Evolutionary conservation across 2,797 vertebrate genomes (phyloP).

Genomic region (Apogon hyalosoma): DNA sequence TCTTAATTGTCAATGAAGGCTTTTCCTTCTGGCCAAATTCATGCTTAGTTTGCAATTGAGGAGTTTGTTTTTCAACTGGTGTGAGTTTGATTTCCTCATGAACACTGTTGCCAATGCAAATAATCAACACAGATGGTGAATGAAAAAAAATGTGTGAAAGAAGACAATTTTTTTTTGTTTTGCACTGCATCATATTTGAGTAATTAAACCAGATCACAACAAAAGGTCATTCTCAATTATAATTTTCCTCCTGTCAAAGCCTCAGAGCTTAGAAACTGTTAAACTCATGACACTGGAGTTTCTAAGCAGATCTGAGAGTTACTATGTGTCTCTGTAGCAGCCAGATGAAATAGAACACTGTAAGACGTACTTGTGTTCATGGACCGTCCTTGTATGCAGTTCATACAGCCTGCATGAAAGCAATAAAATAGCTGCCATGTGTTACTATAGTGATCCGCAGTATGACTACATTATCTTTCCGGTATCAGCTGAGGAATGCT

Average conservation of each 20-base stretch:
- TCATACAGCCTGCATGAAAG: constrained; percentile 24
- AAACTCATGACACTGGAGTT: not conserved
- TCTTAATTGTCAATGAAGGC: not conserved
- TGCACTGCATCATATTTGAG: not conserved
- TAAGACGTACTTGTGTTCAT: constrained; percentile 33
- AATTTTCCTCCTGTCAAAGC: constrained; percentile 24
- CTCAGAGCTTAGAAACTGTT: not conserved
- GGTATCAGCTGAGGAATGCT: constrained; percentile 56
- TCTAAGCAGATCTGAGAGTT: constrained; percentile 1
- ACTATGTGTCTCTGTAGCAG: constrained; percentile 2
- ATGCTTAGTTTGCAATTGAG: not conserved
- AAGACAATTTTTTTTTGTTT: not conserved
- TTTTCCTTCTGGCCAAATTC: not conserved
- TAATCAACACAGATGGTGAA: too few species aligned
- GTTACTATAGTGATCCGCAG: constrained; percentile 40
- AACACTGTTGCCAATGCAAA: too few species aligned
- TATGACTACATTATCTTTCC: constrained; percentile 32
- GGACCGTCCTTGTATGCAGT: constrained; percentile 23
- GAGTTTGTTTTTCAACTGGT: not conserved
- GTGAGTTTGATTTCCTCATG: not conserved
- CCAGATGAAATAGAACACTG: constrained; percentile 25
- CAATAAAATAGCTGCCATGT: constrained; percentile 33
- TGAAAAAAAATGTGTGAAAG: too few species aligned
- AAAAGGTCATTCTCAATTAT: constrained; percentile 19
- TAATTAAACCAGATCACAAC: constrained; percentile 7